Percentiles rank a stretch among this genome's conserved stretches.
These are phyloP conservation scores for Ceramica pisi DNA, from an alignment of 2,888 invertebrate species.

Conservation along the genomic window DNA sequence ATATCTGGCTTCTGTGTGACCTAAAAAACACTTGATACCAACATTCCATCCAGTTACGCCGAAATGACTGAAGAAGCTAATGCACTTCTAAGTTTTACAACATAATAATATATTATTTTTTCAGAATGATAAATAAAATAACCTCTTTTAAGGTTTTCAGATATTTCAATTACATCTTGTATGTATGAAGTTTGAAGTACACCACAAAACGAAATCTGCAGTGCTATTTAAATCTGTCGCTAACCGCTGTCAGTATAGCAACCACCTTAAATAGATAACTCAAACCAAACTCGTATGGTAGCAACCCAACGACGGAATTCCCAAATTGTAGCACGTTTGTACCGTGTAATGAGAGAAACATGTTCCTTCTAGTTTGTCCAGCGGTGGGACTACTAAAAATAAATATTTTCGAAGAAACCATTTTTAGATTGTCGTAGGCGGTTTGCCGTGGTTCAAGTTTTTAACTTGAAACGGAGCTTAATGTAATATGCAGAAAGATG, in stretches of 20 bases:
- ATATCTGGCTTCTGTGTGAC: too few species aligned
- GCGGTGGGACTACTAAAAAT: conserved; percentile 20
- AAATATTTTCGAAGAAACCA: conserved; percentile 29
- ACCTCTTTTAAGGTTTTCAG: too few species aligned
- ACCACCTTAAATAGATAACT: conserved; percentile 66
- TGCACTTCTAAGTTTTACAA: too few species aligned
- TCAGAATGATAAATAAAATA: too few species aligned
- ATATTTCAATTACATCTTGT: too few species aligned
- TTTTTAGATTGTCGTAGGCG: background rate
- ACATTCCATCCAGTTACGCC: too few species aligned
- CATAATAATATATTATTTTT: too few species aligned
- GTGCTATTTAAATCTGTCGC: conserved; percentile 10
- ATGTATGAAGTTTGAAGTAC: too few species aligned
- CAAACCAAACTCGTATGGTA: conserved; percentile 65
- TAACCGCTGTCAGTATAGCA: conserved; percentile 18
- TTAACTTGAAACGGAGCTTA: background rate
- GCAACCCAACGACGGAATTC: conserved; percentile 70
- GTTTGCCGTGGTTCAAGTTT: background rate
- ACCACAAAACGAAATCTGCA: background rate
- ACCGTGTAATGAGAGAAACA: conserved; percentile 51
- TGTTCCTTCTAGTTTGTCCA: conserved; percentile 43
- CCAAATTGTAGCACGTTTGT: conserved; percentile 70
- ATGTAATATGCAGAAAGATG: background rate
- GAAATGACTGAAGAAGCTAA: too few species aligned
- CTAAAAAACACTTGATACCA: too few species aligned